phyloP scores from a whole-genome alignment of 2,888 invertebrate species.

The Melikaiella ostensackeni region DNA sequence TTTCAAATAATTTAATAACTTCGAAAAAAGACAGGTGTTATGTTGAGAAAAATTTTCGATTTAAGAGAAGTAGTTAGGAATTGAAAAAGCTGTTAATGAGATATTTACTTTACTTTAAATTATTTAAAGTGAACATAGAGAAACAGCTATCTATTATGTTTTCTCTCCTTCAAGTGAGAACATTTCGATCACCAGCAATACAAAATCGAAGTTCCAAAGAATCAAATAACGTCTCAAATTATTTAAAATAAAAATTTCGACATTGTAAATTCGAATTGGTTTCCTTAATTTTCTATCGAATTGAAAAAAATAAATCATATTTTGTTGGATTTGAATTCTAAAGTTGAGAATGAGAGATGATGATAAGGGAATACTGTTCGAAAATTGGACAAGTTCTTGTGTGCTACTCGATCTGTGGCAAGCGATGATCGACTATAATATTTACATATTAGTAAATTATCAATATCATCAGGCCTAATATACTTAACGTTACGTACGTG shows the following conservation, averaged over 20 bases:
- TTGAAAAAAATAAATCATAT: not conserved
- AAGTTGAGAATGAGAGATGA: not conserved
- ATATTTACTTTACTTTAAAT: too few species aligned
- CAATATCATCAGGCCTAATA: slow-evolving; percentile 75
- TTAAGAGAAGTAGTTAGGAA: too few species aligned
- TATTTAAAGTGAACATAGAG: too few species aligned
- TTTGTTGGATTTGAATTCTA: not conserved
- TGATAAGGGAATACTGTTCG: slow-evolving; percentile 37
- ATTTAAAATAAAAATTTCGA: not conserved
- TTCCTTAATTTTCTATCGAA: not conserved
- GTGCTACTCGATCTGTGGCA: slow-evolving; percentile 45
- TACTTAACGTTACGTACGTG: slow-evolving; percentile 74
- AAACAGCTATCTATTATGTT: too few species aligned
- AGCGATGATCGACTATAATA: slow-evolving; percentile 49
- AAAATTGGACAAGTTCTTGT: slow-evolving; percentile 44
- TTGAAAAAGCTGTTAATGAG: too few species aligned
- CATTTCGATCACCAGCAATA: not conserved
- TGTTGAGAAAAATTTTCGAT: too few species aligned
- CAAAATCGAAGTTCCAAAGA: not conserved
- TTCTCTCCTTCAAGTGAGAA: not conserved
- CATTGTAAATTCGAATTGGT: not conserved
- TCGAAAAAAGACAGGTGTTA: too few species aligned
- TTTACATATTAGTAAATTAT: slow-evolving; percentile 61
- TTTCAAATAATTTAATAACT: too few species aligned
- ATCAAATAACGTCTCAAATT: not conserved